Conservation (phyloP, 2,888 invertebrate genomes). For the Hedya salicella region DNA sequence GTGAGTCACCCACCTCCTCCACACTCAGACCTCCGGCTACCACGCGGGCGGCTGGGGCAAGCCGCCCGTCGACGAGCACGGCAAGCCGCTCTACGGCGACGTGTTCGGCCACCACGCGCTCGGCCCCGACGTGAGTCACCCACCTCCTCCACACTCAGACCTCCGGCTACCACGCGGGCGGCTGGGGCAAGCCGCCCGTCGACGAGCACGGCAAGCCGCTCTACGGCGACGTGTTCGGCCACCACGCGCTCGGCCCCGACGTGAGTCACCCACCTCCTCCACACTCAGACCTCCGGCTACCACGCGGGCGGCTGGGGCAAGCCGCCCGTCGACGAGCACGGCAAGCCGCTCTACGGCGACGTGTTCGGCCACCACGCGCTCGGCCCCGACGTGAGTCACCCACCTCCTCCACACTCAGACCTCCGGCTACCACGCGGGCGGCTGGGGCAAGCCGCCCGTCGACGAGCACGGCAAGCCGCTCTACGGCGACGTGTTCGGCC, state of each 20-base stretch:
- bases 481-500: too few species aligned
- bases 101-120: constrained; percentile 95
- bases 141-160: too few species aligned
- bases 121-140: constrained; percentile 87
- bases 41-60: constrained; percentile 99
- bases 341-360: constrained; percentile 99
- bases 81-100: constrained; percentile 99
- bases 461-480: too few species aligned
- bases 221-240: constrained; percentile 99
- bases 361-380: constrained; percentile 95
- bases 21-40: too few species aligned
- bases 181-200: constrained; percentile 99
- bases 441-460: too few species aligned
- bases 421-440: too few species aligned
- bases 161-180: constrained; percentile 98
- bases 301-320: constrained; percentile 99
- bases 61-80: constrained; percentile 99
- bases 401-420: too few species aligned
- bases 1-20: constrained; percentile 84
- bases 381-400: constrained; percentile 89
- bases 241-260: constrained; percentile 89
- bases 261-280: too few species aligned
- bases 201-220: constrained; percentile 99
- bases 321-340: constrained; percentile 99
- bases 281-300: constrained; percentile 93